phyloP scores from a whole-genome alignment of 1,140 invertebrate genomes.

The Pseudomyrmex sp. region DNA sequence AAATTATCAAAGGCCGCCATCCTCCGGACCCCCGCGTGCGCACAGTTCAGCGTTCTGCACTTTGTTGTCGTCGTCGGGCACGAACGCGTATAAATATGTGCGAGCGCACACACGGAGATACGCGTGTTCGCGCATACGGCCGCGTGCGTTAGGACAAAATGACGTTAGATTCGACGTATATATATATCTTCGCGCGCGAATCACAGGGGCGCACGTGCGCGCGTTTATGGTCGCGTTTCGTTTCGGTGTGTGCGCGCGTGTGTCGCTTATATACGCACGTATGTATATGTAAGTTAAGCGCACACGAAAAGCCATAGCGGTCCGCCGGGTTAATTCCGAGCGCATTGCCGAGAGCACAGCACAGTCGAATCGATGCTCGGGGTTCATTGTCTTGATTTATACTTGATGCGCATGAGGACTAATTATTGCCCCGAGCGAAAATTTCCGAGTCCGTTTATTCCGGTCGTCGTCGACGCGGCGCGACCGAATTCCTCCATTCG shows the following conservation, averaged over 20 bases:
- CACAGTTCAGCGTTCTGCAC: conserved; percentile 46
- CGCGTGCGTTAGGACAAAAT: conserved; percentile 4
- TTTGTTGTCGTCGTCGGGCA: conserved; percentile 65
- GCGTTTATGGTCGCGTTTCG: conserved; percentile 11
- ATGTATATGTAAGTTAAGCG: neutral
- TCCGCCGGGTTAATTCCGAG: conserved; percentile 67
- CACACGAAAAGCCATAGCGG: conserved; percentile 16
- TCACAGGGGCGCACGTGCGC: conserved; percentile 22
- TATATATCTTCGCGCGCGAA: conserved; percentile 18
- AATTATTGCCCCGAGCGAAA: conserved; percentile 56
- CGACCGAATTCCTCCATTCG: conserved; percentile 4
- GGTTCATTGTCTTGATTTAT: conserved; percentile 73
- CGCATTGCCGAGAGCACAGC: conserved; percentile 64
- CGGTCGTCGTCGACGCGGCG: neutral
- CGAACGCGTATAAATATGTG: conserved; percentile 46
- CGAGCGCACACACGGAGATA: neutral
- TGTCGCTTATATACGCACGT: neutral
- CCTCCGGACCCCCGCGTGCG: neutral
- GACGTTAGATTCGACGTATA: conserved; percentile 25
- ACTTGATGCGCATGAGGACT: conserved; percentile 40
- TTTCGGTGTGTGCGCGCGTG: neutral
- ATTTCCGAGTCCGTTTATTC: conserved; percentile 48
- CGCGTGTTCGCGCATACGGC: conserved; percentile 8
- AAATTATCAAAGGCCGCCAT: conserved; percentile 72
- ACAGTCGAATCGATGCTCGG: conserved; percentile 66